A percentile compares a stretch with the other conserved stretches of the same genome.
Conservation (phyloP, 2,113 vertebrate genomes). For the Propithecus coquereli region DNA sequence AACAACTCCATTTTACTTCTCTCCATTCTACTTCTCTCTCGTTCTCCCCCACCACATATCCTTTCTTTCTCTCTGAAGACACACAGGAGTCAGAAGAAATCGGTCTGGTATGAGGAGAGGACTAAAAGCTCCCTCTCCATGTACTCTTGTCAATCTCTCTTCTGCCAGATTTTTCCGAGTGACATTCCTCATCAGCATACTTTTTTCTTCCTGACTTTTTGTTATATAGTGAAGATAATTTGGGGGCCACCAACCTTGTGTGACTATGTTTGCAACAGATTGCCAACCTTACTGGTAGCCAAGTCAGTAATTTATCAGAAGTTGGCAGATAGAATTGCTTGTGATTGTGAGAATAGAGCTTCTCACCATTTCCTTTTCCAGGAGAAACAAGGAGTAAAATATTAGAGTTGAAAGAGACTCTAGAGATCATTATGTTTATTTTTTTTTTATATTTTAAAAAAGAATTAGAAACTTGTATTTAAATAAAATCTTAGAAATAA, state of each 20-base stretch:
- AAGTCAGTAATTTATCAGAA: neutral
- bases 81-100: neutral
- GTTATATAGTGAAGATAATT: neutral
- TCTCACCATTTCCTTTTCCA: neutral
- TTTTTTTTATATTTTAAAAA: neutral
- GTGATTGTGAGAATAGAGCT: neutral
- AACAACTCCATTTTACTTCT: neutral
- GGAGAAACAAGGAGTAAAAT: neutral
- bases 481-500: constrained; percentile 9
- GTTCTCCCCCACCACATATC: neutral
- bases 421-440: neutral
- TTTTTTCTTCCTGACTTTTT: neutral
- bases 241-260: neutral
- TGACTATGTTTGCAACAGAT: neutral
- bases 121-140: neutral
- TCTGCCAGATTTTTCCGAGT: neutral
- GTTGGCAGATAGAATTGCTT: neutral
- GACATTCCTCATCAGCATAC: neutral
- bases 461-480: neutral
- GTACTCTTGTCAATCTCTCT: neutral
- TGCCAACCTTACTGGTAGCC: neutral
- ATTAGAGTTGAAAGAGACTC: neutral
- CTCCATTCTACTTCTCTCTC: neutral
- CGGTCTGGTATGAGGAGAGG: neutral
- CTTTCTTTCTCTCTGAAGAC: neutral